Base-by-base conservation (phyloP, 2,797 vertebrate genomes). In the Leptatherina wallacei region DNA sequence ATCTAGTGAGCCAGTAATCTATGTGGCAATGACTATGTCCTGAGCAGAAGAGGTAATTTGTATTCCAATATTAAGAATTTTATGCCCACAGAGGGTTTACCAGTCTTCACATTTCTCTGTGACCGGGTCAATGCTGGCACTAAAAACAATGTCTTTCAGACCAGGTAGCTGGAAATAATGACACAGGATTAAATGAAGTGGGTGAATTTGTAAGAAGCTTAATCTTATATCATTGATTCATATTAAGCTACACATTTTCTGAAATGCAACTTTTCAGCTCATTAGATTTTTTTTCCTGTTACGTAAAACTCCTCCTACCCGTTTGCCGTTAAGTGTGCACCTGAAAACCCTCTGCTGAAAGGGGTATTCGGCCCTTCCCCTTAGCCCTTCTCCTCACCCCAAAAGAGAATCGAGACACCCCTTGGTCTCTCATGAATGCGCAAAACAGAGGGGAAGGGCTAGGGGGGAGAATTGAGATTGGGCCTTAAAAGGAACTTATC, bases 1-100 rank as follows among this genome's bases (percentile, higher is more conserved):
- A 89, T 85, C 69, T 74, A 84, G 86, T 33, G 69, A 80, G 72
- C 66, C 84, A 67, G 77, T 83, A 84, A 89, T 89, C 77, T 80
- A 77, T 85, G 81, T 61, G 70, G 75, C 83, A 83, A 86, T 84
- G 74, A 82, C 85, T 69, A 69, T 73, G 81, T 86, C 81, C 86
- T 77, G 55, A 77, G 75, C 76, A 65, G 74, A 56, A 71, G 71
- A 83, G 76, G 83, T 87, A 80, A 89, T 91, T 87, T 91, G 81
- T 90, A 71, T 87, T 87, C 65, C 71, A 77, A 66, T 85, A 75
- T 82, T 76, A 81, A 62, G 78, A 14, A 74, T 83, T 77, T 77
- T 74, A 71, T 86, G 38, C 44, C 22, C 62, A 52, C 52, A 40
- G 52, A 84, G 24, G 24, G 24, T 27, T 27, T 27, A 27, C 24